Percentiles rank a stretch among this genome's conserved stretches.
Conservation (phyloP, 64 coral and sea anemone species). For the Actinia tenebrosa region DNA sequence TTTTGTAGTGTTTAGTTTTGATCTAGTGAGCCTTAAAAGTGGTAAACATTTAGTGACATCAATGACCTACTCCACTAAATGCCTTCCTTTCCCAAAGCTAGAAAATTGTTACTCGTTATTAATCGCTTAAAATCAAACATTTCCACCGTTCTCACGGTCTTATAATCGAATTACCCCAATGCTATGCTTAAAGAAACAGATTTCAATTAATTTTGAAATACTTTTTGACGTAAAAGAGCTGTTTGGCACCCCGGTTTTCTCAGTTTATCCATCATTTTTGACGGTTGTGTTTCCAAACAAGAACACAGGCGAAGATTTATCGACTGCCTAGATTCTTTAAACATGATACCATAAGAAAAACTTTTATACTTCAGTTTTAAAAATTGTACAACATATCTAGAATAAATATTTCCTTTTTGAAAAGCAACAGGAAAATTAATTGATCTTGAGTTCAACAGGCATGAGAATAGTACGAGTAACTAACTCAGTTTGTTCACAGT, state of each 20-base stretch:
- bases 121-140: not conserved
- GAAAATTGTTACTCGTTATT: not conserved
- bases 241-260: conserved; percentile 46
- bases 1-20: not conserved
- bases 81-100: not conserved
- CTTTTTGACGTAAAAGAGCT: conserved; percentile 44
- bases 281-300: conserved; percentile 26
- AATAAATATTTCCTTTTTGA: not conserved
- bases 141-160: conserved; percentile 9
- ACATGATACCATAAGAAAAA: not conserved
- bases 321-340: not conserved
- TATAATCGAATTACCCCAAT: conserved; percentile 21
- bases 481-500: not conserved
- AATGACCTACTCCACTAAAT: not conserved
- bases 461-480: not conserved
- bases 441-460: not conserved
- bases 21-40: not conserved
- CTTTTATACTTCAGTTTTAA: not conserved
- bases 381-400: not conserved
- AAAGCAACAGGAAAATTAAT: not conserved
- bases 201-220: conserved; percentile 41
- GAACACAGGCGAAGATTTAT: not conserved
- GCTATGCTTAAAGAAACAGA: conserved; percentile 24
- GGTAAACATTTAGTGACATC: not conserved
- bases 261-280: conserved; percentile 62